phyloP scores from a whole-genome alignment of 2,113 vertebrate genomes.

The Paratilapia polleni region DNA sequence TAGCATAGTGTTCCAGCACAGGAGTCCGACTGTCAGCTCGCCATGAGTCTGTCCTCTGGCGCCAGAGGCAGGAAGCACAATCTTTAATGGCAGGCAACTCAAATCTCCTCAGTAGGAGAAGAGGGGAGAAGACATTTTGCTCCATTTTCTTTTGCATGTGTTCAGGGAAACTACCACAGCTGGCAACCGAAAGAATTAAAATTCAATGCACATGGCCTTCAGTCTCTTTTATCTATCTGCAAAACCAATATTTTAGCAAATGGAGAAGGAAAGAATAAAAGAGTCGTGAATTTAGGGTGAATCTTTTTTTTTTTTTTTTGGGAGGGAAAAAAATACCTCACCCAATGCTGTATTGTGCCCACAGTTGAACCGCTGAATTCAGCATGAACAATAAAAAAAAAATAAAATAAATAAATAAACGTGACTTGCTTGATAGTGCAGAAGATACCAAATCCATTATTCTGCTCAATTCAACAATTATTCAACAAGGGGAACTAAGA shows the following conservation, averaged over 20 bases:
- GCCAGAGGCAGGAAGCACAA: slow-evolving; percentile 39
- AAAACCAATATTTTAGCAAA: slow-evolving; percentile 33
- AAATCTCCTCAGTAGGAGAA: slow-evolving; percentile 17
- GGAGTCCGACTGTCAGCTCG: slow-evolving; percentile 42
- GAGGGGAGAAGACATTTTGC: slow-evolving; percentile 32
- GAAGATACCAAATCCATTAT: slow-evolving; percentile 68
- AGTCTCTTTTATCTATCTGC: slow-evolving; percentile 20
- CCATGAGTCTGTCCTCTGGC: slow-evolving; percentile 27
- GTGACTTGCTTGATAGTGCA: slow-evolving; percentile 42
- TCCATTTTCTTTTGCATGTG: not conserved
- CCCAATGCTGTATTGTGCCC: not conserved
- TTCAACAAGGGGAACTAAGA: slow-evolving; percentile 47
- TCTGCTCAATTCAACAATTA: slow-evolving; percentile 54
- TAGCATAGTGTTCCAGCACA: slow-evolving; percentile 17
- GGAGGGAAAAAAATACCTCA: not conserved
- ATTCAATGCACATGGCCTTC: slow-evolving; percentile 46
- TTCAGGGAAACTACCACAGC: slow-evolving; percentile 46
- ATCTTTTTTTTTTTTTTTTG: slow-evolving; percentile 25
- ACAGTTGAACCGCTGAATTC: not conserved
- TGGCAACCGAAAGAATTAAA: slow-evolving; percentile 38
- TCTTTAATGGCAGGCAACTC: slow-evolving; percentile 48
- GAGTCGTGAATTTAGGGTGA: slow-evolving; percentile 20
- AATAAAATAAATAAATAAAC: too few relatives aligned
- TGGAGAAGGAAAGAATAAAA: slow-evolving; percentile 8
- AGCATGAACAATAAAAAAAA: slow-evolving; percentile 13